These are phyloP conservation scores for Drosophila paranaensis DNA, from an alignment of 2,888 invertebrate species.

Conservation along the genomic window DNA sequence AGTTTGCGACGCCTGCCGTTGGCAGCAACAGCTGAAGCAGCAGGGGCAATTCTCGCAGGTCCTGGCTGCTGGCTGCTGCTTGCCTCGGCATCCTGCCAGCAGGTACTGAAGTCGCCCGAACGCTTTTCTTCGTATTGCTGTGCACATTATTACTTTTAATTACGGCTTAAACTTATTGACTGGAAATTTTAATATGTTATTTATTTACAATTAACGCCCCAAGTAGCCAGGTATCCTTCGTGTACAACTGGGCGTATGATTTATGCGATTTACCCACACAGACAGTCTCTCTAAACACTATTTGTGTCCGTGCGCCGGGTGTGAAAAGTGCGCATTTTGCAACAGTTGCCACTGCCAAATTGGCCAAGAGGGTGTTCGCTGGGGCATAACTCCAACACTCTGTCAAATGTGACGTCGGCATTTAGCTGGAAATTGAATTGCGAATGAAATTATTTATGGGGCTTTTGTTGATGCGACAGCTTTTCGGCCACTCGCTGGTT, in stretches of 20 bases:
- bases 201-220: constrained; percentile 79
- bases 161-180: constrained; percentile 79
- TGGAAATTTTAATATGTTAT: constrained; percentile 81
- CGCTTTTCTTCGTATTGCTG: constrained; percentile 38
- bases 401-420: constrained; percentile 57
- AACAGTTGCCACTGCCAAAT: constrained; percentile 70
- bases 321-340: constrained; percentile 54
- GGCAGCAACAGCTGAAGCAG: constrained; percentile 46
- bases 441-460: constrained; percentile 70
- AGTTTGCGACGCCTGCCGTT: constrained; percentile 74
- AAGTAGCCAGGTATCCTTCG: constrained; percentile 48
- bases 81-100: constrained; percentile 59
- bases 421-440: constrained; percentile 70
- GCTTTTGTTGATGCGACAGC: constrained; percentile 73
- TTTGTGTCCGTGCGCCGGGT: constrained; percentile 12
- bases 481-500: constrained; percentile 58
- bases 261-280: constrained; percentile 64
- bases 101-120: constrained; percentile 44
- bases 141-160: constrained; percentile 78
- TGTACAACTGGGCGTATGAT: constrained; percentile 77
- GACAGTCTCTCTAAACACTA: constrained; percentile 49
- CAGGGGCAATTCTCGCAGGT: constrained; percentile 10
- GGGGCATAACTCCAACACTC: constrained; percentile 17
- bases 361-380: constrained; percentile 19
- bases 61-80: constrained; percentile 11